A percentile compares a stretch with the other conserved stretches of the same genome.
Conservation (phyloP, 2,797 vertebrate species). For the Parauchenoglanis punctatus region DNA sequence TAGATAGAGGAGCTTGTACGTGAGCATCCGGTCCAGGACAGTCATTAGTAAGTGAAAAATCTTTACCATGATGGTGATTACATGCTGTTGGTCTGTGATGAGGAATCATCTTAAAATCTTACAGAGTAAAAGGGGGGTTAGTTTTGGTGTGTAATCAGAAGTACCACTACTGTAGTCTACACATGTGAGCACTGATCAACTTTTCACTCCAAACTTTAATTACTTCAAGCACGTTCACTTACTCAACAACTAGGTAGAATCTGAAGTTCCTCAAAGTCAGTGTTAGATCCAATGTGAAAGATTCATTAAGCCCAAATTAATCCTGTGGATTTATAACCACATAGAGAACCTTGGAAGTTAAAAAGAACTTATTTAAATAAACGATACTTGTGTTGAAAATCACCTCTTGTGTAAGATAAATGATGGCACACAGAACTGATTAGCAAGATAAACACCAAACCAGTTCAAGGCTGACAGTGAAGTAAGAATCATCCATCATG, state of each 20-base stretch:
- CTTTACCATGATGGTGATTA: too few species aligned
- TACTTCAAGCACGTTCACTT: background rate
- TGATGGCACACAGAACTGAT: conserved; percentile 26
- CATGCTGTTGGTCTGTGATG: too few species aligned
- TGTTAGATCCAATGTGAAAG: background rate
- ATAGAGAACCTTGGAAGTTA: background rate
- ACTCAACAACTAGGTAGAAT: background rate
- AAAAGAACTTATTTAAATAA: conserved; percentile 40
- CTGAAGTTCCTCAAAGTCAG: background rate
- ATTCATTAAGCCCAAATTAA: background rate
- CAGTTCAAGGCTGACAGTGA: conserved; percentile 51
- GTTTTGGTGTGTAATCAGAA: background rate
- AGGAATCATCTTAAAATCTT: background rate
- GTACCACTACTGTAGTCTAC: too few species aligned
- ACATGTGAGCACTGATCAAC: too few species aligned
- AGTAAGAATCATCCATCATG: conserved; percentile 62
- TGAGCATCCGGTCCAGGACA: too few species aligned
- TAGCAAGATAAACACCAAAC: conserved; percentile 54
- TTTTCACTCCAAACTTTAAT: background rate
- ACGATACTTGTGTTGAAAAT: conserved; percentile 34
- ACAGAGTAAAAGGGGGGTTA: background rate
- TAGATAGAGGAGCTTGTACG: too few species aligned
- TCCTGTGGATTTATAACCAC: background rate
- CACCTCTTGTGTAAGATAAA: conserved; percentile 40
- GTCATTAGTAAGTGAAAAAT: too few species aligned